Conservation (phyloP, 1,140 invertebrate genomes). For the Zaprionus davidi region DNA sequence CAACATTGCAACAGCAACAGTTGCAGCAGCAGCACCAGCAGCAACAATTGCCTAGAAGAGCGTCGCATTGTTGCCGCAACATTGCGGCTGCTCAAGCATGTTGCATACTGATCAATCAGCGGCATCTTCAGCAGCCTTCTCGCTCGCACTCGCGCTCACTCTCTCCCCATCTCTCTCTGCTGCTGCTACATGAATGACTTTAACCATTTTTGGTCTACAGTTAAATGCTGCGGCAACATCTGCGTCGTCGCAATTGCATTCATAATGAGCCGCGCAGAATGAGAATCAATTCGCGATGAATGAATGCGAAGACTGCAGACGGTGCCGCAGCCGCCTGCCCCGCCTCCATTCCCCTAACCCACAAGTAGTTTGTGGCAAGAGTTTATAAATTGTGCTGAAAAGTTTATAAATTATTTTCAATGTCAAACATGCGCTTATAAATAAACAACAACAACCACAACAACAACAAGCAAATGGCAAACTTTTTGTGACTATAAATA, state of each 20-base stretch:
- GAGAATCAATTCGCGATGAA: slow-evolving; percentile 60
- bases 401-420: slow-evolving; percentile 79
- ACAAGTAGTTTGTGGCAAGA: slow-evolving; percentile 5
- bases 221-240: slow-evolving; percentile 76
- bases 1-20: slow-evolving; percentile 48
- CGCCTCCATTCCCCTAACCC: background rate
- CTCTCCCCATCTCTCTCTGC: slow-evolving; percentile 2
- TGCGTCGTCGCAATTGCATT: slow-evolving; percentile 75
- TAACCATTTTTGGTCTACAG: slow-evolving; percentile 82
- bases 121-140: slow-evolving; percentile 61
- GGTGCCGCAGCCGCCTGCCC: background rate
- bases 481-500: slow-evolving; percentile 45
- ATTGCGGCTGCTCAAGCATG: slow-evolving; percentile 79
- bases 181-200: slow-evolving; percentile 70
- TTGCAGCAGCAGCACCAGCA: slow-evolving; percentile 34
- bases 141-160: background rate
- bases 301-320: slow-evolving; percentile 51
- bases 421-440: slow-evolving; percentile 79
- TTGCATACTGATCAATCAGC: slow-evolving; percentile 81
- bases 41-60: slow-evolving; percentile 68
- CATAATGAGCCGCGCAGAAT: slow-evolving; percentile 62
- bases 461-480: slow-evolving; percentile 44
- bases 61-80: slow-evolving; percentile 72
- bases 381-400: slow-evolving; percentile 73
- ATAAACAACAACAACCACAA: slow-evolving; percentile 61